Evolutionary conservation across 2,797 vertebrate genomes (phyloP).

Genomic region (Coranthus polyacanthus): DNA sequence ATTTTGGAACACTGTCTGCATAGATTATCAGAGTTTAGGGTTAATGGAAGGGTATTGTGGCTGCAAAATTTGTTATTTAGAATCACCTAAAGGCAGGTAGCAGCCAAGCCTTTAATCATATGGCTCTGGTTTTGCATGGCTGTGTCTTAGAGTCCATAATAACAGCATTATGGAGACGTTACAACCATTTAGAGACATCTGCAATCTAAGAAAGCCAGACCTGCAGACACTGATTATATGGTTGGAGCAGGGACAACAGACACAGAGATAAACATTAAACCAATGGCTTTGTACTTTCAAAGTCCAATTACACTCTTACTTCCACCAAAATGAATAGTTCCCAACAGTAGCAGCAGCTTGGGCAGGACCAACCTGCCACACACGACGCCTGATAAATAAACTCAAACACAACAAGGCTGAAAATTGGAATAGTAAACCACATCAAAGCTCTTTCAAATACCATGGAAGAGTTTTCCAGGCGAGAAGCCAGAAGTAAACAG

Average conservation of each 20-base stretch:
- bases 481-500: conserved; percentile 67
- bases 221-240: conserved; percentile 72
- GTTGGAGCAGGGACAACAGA: conserved; percentile 57
- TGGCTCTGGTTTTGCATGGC: conserved; percentile 13
- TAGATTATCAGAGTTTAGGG: conserved; percentile 55
- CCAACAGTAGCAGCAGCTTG: conserved; percentile 62
- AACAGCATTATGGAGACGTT: conserved; percentile 41
- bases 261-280: conserved; percentile 74
- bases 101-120: conserved; percentile 19
- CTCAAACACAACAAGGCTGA: conserved; percentile 78
- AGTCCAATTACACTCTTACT: conserved; percentile 79
- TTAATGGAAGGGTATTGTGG: conserved; percentile 25
- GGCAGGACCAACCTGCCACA: conserved; percentile 70
- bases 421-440: conserved; percentile 74
- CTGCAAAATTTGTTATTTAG: conserved; percentile 34
- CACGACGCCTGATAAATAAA: conserved; percentile 78
- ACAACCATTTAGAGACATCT: conserved; percentile 57
- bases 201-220: conserved; percentile 47
- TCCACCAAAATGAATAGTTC: conserved; percentile 74
- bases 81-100: conserved; percentile 35
- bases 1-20: conserved; percentile 60
- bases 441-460: conserved; percentile 73
- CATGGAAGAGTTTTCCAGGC: conserved; percentile 67
- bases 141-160: conserved; percentile 20
- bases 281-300: conserved; percentile 66